Base-by-base conservation (phyloP, 2,797 vertebrate species). In the Vultur gryphus region DNA sequence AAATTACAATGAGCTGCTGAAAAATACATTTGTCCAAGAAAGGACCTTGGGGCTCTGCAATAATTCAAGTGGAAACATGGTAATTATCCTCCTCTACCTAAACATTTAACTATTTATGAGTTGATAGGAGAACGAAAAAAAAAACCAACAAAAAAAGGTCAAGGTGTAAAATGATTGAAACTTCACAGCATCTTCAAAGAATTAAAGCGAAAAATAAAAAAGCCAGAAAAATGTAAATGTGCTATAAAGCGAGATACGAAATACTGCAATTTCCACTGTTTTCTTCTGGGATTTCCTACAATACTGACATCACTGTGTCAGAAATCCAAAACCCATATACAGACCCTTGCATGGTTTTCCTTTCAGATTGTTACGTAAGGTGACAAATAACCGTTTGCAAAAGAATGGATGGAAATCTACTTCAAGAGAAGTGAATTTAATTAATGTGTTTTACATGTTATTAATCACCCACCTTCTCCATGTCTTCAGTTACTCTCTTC, bases 1-100 rank as follows among this genome's bases (percentile, higher is more conserved):
- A 96, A 96, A 97, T 93, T 93, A 92, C 76, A 95, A 96, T 35
- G 84, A 97, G 77, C 90, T 90, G 90, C 90, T 93, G 93, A 96
- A 95, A 95, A 95, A 92, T 71, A 75, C 75, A 43, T 94, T 92
- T 91, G 93, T 90, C 90, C 86, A 87, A 94, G 84, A 82, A 70
- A 89, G 29, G 59, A 84, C 95, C 94, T 85, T 84, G 76, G 73
- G 80, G 91, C 91, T 84, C 70, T 26, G 43, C 35, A 67, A 59
- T 75, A 91, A 83, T 95, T 95, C 84, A 94, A 87, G 62, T 87
- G 83, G 83, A 97, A 94, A 85, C 87, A 82, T 76, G 54, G 54
- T 52, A 89, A 93, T 93, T 96, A 95, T 33, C 33, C 51, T 44
- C 75, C 88, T 89, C 81, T 81, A 65, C 59, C 91, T 66, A 77